Evolutionary conservation across 1,140 invertebrate genomes (phyloP).

Genomic region (Bombus pyrosoma): DNA sequence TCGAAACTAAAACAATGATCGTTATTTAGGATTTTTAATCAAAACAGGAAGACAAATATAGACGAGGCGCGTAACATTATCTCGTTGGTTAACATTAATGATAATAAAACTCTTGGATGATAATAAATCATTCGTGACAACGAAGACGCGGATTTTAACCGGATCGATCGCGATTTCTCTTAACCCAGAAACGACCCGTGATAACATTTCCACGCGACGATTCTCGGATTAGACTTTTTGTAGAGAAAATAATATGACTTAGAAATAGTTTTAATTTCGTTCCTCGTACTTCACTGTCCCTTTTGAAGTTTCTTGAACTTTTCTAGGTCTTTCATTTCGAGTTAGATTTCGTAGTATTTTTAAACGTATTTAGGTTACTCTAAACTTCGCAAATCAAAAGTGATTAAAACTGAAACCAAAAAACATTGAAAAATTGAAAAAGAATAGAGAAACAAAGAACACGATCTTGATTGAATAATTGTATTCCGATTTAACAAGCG

Average conservation of each 20-base stretch:
- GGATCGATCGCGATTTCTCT: background rate
- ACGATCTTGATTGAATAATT: too few species aligned
- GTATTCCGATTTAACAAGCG: too few species aligned
- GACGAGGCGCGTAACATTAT: background rate
- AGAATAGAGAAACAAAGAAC: background rate
- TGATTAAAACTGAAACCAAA: background rate
- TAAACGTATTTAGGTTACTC: background rate
- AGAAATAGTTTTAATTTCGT: too few species aligned
- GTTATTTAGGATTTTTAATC: background rate
- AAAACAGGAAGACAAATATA: background rate
- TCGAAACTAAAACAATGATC: background rate
- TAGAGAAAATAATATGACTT: background rate
- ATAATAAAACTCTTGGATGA: background rate
- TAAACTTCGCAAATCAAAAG: background rate
- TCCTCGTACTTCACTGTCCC: background rate
- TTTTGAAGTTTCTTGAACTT: background rate
- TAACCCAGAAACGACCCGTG: background rate
- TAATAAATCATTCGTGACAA: background rate
- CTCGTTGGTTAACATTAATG: background rate
- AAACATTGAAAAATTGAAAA: background rate
- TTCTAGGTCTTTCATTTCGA: background rate
- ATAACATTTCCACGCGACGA: background rate
- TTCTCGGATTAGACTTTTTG: background rate
- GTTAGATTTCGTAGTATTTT: background rate
- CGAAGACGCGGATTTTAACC: background rate